Evolutionary conservation across 2,888 invertebrate species (phyloP).

Genomic region (Idaea biselata): DNA sequence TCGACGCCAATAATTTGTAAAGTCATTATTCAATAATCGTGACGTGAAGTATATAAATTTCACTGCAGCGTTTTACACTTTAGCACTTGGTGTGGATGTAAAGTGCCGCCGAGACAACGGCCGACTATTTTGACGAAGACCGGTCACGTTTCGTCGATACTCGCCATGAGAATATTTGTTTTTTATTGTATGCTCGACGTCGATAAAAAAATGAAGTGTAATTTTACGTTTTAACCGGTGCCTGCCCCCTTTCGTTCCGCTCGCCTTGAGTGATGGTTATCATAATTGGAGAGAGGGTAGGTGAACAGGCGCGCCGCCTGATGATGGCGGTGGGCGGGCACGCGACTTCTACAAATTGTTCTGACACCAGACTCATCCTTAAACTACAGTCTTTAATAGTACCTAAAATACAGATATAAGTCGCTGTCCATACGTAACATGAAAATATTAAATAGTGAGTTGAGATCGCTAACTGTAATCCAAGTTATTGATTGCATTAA

Average conservation of each 20-base stretch:
- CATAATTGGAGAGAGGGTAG: constrained; percentile 79
- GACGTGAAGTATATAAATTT: constrained; percentile 74
- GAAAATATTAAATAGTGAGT: constrained; percentile 37
- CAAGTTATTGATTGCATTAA: constrained; percentile 67
- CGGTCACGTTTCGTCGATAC: constrained; percentile 80
- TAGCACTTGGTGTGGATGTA: constrained; percentile 72
- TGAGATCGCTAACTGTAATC: constrained; percentile 61
- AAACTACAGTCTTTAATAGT: constrained; percentile 20
- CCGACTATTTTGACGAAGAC: constrained; percentile 79
- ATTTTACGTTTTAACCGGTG: constrained; percentile 79
- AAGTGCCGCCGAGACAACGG: constrained; percentile 76
- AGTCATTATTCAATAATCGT: constrained; percentile 77
- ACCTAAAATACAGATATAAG: constrained; percentile 10
- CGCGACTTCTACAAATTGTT: constrained; percentile 51
- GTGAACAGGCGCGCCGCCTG: constrained; percentile 62
- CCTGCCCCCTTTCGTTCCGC: constrained; percentile 80
- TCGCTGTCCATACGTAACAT: neutral
- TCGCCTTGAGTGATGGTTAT: constrained; percentile 80
- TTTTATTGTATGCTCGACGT: constrained; percentile 75
- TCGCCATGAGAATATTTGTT: constrained; percentile 80
- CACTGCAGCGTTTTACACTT: constrained; percentile 77
- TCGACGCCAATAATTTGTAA: constrained; percentile 64
- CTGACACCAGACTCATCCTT: constrained; percentile 36
- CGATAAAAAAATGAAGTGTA: constrained; percentile 78
- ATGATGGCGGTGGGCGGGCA: constrained; percentile 63